Evolutionary conservation across 2,113 vertebrate genomes (phyloP).

Genomic region (Xiphophorus hellerii): DNA sequence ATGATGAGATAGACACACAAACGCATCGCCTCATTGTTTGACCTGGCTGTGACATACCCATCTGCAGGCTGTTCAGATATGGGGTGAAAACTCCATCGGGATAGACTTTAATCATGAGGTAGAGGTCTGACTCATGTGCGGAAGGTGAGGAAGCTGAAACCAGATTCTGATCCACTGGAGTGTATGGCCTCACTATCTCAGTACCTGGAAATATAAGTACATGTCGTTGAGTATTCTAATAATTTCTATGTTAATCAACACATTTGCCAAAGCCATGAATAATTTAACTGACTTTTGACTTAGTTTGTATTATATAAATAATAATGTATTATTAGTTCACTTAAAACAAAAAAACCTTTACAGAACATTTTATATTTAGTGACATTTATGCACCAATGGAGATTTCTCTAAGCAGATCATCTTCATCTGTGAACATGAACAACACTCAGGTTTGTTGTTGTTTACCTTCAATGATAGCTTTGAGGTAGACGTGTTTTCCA

Average conservation of each 20-base stretch:
- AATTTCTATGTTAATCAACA: too few species aligned
- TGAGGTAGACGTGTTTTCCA: constrained; percentile 94
- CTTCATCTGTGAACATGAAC: too few species aligned
- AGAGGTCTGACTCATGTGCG: constrained; percentile 73
- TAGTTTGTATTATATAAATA: too few species aligned
- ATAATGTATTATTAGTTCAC: too few species aligned
- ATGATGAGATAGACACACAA: not conserved
- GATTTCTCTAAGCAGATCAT: too few species aligned
- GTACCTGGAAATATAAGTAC: constrained; percentile 73
- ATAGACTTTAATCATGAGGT: constrained; percentile 96
- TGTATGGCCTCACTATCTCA: constrained; percentile 93
- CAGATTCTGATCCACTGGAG: constrained; percentile 84
- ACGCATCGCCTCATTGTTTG: not conserved
- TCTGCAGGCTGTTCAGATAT: constrained; percentile 82
- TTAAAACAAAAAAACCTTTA: too few species aligned
- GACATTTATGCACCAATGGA: too few species aligned
- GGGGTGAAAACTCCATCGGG: constrained; percentile 86
- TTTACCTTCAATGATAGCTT: constrained; percentile 85
- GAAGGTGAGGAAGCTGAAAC: constrained; percentile 54
- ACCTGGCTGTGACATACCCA: constrained; percentile 77
- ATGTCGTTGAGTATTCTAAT: too few species aligned
- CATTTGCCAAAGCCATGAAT: not conserved
- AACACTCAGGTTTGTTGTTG: too few species aligned
- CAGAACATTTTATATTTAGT: too few species aligned
- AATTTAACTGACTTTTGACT: not conserved